Evolutionary conservation across 2,113 vertebrate genomes (phyloP), one percentile per base, ranked within the genome.

Genomic region (Mellivora capensis): DNA sequence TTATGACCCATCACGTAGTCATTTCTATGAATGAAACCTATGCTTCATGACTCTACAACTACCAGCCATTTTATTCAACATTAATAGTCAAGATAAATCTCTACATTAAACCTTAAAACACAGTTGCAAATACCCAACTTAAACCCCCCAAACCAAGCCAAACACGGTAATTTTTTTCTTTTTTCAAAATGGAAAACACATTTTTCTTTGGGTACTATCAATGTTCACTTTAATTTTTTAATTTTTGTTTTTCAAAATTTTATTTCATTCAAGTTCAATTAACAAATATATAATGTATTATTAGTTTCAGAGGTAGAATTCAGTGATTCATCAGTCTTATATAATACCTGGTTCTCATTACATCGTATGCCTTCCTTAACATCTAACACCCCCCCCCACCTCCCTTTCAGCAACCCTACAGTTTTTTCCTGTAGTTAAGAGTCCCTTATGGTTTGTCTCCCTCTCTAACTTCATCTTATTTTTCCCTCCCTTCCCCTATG

Each of bases 1-100:
- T 97, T 94, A 95, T 97, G 91, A 97, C 59, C 72, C 42, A 86
- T 95, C 90, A 98, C 93, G 57, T 90, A 85, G 71, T 72, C 94
- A 95, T 96, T 98, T 96, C 61, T 57, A 83, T 96, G 72, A 97
- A 91, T 94, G 86, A 90, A 76, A 69, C n/a, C 81, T 96, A 29
- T 61, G 31, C 90, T 74, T 54, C 54, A 83, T 21, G 57, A 86
- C 74, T 52, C 21, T 80, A 92, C 67, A 86, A 87, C 61, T 44
- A 85, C 12, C 21, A 59, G 44, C 71, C 81, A 87, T 81, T 97
- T 94, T 59, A 90, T 61, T 84, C 72, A 47, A 37, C 29, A 87
- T 80, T 54, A 86, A 72, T 29, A 82, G 44, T 44, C 14, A 90
- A 67, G 59, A 77, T 86, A 93, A 96, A 92, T 85, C 49, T 90